Percentiles rank a stretch among this genome's conserved stretches.
Evolutionary conservation across 1,140 invertebrate species (phyloP).

Genomic region (Drosophila guanche): DNA sequence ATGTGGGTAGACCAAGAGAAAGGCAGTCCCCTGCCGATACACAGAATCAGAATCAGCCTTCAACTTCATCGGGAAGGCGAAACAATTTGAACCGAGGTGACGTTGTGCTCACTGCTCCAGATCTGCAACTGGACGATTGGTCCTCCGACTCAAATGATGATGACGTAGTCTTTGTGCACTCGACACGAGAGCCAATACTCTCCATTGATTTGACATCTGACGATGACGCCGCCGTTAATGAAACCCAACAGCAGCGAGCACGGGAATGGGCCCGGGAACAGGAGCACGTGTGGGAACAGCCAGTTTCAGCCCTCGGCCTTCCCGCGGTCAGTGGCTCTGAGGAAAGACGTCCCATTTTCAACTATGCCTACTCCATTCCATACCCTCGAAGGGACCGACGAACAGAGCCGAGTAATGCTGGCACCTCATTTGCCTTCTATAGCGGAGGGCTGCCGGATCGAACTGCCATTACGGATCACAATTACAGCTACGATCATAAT

Average conservation of each 20-base stretch:
- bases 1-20: constrained; percentile 67
- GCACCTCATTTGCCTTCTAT: constrained; percentile 70
- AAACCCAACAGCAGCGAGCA: constrained; percentile 19
- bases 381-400: constrained; percentile 27
- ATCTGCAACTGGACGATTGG: constrained; percentile 90
- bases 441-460: constrained; percentile 64
- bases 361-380: constrained; percentile 33
- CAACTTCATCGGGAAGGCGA: constrained; percentile 58
- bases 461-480: constrained; percentile 59
- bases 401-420: constrained; percentile 28
- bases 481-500: constrained; percentile 63
- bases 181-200: constrained; percentile 76
- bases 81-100: constrained; percentile 19
- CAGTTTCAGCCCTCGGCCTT: not conserved
- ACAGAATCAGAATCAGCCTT: constrained; percentile 50
- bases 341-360: constrained; percentile 19
- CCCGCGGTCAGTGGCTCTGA: constrained; percentile 16
- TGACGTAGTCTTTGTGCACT: constrained; percentile 84
- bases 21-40: constrained; percentile 27
- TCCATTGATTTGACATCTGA: constrained; percentile 80
- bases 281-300: not conserved
- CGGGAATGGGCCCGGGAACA: not conserved
- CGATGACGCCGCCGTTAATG: constrained; percentile 60
- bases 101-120: constrained; percentile 88
- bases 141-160: constrained; percentile 87